Evolutionary conservation across 2,113 vertebrate genomes (phyloP), one percentile per base, ranked within the genome.

Genomic region (Alaudala cheleensis): DNA sequence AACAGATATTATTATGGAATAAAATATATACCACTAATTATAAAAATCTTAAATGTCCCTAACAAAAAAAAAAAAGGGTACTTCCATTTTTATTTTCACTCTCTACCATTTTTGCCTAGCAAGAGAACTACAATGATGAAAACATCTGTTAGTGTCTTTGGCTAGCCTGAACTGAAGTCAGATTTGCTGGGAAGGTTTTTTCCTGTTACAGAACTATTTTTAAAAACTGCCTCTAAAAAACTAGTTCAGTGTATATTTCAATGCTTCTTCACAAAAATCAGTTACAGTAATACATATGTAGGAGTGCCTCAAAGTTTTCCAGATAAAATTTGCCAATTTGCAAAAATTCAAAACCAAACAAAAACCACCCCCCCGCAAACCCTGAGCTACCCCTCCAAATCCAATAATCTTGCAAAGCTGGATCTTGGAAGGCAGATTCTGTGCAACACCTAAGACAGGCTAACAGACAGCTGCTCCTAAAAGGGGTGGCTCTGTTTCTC

Each of bases 201-300:
- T 64, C 29, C n/a, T 20, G 9, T 12, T 54, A 45, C 4, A 18
- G 28, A 29, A 54, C 5, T 40, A 10, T 15, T 60, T 42, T 73
- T 8, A 24, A 70, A 45, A 83, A 50, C 3, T 29, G 22, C 13
- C 21, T 64, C 37, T 53, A 31, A 74, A 51, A 81, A 34, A 6
- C 7, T 7, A 31, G 25, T 66, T 40, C 45, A 53, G 20, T 28
- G 28, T 18, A 39, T 34, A 65, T 33, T 40, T 53, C 42, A 66
- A 11, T 15, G 16, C 14, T 81, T 47, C 28, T 56, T 44, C 57
- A 33, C 15, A 62, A 61, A 69, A 85, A 26, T 6, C 49, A 28
- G 7, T 42, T 66, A 64, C 31, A 72, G 12, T 22, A 69, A 37
- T 6, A 70, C 0, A 0, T 5, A 67, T 11, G 14, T 10, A 61